Evolutionary conservation across 2,797 vertebrate genomes (phyloP), one percentile per base, ranked within the genome.

Genomic region (Xenentodon cancila): DNA sequence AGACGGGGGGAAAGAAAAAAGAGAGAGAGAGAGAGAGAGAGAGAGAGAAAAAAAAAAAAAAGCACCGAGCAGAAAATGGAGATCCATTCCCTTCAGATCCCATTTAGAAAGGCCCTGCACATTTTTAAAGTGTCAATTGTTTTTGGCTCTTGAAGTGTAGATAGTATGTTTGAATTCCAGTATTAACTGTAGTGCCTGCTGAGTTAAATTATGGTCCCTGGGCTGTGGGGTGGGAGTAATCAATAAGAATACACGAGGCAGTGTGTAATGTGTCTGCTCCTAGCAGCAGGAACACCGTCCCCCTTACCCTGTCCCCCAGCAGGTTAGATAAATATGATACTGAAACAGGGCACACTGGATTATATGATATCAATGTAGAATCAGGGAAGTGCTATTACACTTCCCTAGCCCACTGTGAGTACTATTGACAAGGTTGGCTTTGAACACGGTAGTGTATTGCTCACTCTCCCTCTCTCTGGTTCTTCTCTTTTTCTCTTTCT

Each of bases 311-410:
- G 92, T 92, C 93, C 95, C 95, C 91, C 96, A 95, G 96, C 96
- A 96, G 96, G 96, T 96, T 96, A 97, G 96, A 96, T 97, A 97
- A 96, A 97, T 96, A 96, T 95, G 94, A 96, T 95, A 95, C 93
- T 92, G 94, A 91, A 95, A 94, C 94, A 92, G 94, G 93, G 92
- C 94, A 91, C 91, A 94, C 92, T 93, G 94, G 95, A 96, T 96
- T 96, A 95, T 94, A 94, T 91, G 93, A 94, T 95, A 95, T 95
- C 95, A 95, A 94, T 96, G 95, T 93, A 94, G 95, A 97, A 92
- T 91, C 88, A 92, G 89, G 94, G 94, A 95, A 97, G 95, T 94
- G 94, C 95, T 95, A 95, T 95, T 94, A 96, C 94, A 93, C 94
- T 95, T 94, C 93, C 93, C 94, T 93, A 85, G 93, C 96, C 96